Conservation (phyloP, 1,140 invertebrate species). For the Diabrotica virgifera region DNA sequence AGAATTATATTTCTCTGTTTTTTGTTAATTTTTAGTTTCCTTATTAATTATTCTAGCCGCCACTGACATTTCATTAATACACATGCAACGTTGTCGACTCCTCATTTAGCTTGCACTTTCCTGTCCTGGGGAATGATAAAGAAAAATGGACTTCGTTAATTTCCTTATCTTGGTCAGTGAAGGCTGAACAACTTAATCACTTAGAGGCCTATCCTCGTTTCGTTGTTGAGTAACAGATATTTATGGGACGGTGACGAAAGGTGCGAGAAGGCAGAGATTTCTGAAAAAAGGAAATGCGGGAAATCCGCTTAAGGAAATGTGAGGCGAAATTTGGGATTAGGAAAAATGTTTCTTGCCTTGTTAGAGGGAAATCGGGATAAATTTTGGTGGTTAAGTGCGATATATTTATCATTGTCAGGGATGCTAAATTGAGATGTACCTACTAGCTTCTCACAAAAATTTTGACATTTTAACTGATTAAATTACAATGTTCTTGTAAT, state of each 20-base stretch:
- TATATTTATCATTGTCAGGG: no score
- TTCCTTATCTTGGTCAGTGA: background rate
- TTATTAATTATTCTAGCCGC: background rate
- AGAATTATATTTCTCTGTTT: background rate
- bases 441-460: no score
- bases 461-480: no score
- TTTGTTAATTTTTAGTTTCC: background rate
- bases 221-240: constrained; percentile 2
- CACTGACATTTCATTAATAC: background rate
- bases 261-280: background rate
- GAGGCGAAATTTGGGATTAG: no score
- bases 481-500: no score
- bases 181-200: background rate
- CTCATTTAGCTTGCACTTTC: background rate
- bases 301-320: no score
- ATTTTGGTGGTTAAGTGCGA: no score
- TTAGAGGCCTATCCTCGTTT: background rate
- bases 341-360: no score
- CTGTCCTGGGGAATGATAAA: background rate
- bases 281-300: background rate
- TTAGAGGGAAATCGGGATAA: no score
- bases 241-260: background rate
- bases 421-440: no score
- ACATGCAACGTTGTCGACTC: background rate
- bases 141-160: background rate